These are phyloP conservation scores for Gisinianus flammeolus DNA, from an alignment of 2,888 invertebrate genomes.

Conservation along the genomic window DNA sequence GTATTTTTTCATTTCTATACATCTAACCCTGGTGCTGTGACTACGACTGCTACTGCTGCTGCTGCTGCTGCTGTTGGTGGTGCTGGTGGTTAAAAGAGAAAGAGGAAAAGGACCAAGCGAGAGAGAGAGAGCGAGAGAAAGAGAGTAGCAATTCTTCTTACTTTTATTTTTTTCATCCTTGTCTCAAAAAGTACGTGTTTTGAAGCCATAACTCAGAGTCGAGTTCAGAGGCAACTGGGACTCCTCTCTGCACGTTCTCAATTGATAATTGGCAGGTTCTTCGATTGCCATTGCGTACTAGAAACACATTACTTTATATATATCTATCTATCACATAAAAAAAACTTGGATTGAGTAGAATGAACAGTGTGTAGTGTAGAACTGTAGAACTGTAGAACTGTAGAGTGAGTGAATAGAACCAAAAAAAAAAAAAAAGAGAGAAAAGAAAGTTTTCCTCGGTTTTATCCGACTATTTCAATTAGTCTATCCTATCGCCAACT, in stretches of 20 bases:
- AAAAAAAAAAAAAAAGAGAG: too few species aligned
- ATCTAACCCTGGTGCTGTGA: not conserved
- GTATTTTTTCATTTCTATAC: not conserved
- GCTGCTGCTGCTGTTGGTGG: too few species aligned
- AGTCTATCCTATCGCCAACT: not conserved
- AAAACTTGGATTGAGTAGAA: not conserved
- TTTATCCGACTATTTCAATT: not conserved
- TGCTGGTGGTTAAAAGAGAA: too few species aligned
- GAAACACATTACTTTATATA: not conserved
- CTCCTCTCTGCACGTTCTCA: conserved; percentile 22
- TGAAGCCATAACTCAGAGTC: conserved; percentile 30
- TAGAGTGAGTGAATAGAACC: too few species aligned
- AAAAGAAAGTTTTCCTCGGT: too few species aligned
- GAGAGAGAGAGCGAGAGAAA: not conserved
- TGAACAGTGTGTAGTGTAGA: too few species aligned
- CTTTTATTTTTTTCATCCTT: not conserved
- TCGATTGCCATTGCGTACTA: not conserved
- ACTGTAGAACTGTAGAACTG: too few species aligned
- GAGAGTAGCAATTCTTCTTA: not conserved
- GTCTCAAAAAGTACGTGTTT: conserved; percentile 24
- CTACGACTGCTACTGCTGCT: too few species aligned
- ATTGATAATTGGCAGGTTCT: conserved; percentile 33
- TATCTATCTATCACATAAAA: not conserved
- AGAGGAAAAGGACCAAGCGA: not conserved
- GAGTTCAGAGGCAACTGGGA: not conserved